Percentiles rank a stretch among this genome's conserved stretches.
phyloP scores from a whole-genome alignment of 1,140 invertebrate species.

The Pteromalus puparum region DNA sequence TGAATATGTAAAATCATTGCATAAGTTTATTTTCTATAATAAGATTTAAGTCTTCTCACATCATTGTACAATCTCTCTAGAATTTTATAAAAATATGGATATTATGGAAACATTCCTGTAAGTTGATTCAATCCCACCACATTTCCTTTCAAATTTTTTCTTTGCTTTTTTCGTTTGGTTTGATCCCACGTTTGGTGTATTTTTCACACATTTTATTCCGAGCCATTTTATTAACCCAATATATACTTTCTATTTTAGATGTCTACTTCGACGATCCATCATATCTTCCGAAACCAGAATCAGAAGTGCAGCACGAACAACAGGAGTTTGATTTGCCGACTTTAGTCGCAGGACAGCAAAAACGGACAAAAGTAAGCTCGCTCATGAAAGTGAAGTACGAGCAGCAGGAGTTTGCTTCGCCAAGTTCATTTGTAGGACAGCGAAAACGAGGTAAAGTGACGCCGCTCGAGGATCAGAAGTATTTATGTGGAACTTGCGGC shows the following conservation, averaged over 20 bases:
- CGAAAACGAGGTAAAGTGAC: slow-evolving; percentile 9
- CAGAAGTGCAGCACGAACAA: not conserved
- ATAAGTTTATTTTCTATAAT: not conserved
- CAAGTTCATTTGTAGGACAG: not conserved
- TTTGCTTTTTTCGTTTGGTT: too few species aligned
- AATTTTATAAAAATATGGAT: not conserved
- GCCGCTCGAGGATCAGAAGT: slow-evolving; percentile 51
- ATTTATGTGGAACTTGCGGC: slow-evolving; percentile 61
- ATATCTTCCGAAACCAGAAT: not conserved
- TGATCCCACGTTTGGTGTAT: too few species aligned
- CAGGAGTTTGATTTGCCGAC: not conserved
- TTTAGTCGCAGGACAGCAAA: not conserved
- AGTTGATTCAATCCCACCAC: not conserved
- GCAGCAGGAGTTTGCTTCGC: too few species aligned
- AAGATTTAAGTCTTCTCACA: not conserved
- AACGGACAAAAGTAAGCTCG: too few species aligned
- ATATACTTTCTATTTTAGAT: too few species aligned
- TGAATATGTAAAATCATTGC: not conserved
- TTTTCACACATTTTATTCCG: too few species aligned
- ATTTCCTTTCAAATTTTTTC: not conserved
- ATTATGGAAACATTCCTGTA: not conserved
- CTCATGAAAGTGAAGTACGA: too few species aligned
- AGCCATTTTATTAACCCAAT: not conserved
- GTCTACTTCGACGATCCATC: too few species aligned
- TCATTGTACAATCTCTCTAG: not conserved